Conservation (phyloP, 2,888 invertebrate species). For the Priapulus caudatus region DNA sequence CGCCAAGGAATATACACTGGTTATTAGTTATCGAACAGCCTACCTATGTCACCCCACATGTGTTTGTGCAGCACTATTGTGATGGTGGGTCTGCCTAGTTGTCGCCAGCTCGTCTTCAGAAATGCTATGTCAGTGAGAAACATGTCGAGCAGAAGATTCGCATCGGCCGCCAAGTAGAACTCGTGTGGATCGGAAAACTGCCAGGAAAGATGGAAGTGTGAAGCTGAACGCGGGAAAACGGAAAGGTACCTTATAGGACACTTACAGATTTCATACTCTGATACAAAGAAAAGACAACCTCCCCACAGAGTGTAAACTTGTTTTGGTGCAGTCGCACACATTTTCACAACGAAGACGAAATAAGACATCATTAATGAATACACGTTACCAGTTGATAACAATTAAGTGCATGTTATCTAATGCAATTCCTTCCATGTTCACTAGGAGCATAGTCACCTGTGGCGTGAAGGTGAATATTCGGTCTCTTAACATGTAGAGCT, state of each 20-base stretch:
- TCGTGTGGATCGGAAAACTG: conserved; percentile 95
- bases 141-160: conserved; percentile 92
- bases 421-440: too few relatives aligned
- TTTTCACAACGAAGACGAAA: too few relatives aligned
- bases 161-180: conserved; percentile 97
- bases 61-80: conserved; percentile 47
- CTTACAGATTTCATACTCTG: too few relatives aligned
- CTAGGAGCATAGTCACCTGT: too few relatives aligned
- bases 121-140: conserved; percentile 94
- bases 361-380: too few relatives aligned
- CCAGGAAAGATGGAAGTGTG: conserved; percentile 17
- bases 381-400: too few relatives aligned
- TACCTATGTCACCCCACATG: conserved; percentile 1
- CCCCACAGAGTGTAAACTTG: too few relatives aligned
- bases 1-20: too few relatives aligned
- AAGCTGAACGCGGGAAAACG: not conserved
- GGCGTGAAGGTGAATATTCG: conserved; percentile 96
- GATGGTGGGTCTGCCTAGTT: conserved; percentile 89
- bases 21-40: too few relatives aligned
- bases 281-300: too few relatives aligned
- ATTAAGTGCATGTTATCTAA: too few relatives aligned
- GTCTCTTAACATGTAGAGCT: conserved; percentile 87
- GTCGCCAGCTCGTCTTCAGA: conserved; percentile 96
- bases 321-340: too few relatives aligned
- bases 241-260: conserved; percentile 7